Conservation (phyloP, 2,797 vertebrate genomes). For the Enteromius radiatus region DNA sequence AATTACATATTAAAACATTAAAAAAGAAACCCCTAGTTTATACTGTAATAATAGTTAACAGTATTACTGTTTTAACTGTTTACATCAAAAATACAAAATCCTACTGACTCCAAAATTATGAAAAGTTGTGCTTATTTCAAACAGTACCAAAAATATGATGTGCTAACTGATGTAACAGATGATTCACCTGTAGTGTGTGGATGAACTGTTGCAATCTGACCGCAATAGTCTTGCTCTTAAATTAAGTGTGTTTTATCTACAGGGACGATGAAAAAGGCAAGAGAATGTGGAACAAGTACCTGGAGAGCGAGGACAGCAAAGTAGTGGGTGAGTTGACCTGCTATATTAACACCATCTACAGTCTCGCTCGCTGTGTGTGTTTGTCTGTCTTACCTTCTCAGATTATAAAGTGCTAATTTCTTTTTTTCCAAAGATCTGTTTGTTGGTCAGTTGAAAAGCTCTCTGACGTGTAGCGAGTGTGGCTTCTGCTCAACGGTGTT, state of each 20-base stretch:
- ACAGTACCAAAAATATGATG: neutral
- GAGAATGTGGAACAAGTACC: constrained; percentile 93
- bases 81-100: no score
- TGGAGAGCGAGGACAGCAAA: constrained; percentile 94
- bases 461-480: constrained; percentile 89
- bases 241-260: constrained; percentile 45
- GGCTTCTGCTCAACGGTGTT: constrained; percentile 93
- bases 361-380: neutral
- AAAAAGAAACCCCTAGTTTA: neutral
- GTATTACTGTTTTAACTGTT: neutral
- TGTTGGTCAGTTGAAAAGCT: constrained; percentile 94
- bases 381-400: neutral
- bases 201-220: neutral
- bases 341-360: neutral
- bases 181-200: neutral
- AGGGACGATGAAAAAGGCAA: constrained; percentile 92
- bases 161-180: constrained; percentile 9
- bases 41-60: neutral
- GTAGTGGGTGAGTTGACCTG: constrained; percentile 85
- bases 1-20: neutral
- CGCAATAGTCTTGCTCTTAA: neutral
- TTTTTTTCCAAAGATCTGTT: constrained; percentile 85
- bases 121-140: neutral
- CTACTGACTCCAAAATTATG: neutral
- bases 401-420: neutral